These are phyloP conservation scores for Tribolium castaneum DNA, from an alignment of 1,140 invertebrate genomes.

Conservation along the genomic window DNA sequence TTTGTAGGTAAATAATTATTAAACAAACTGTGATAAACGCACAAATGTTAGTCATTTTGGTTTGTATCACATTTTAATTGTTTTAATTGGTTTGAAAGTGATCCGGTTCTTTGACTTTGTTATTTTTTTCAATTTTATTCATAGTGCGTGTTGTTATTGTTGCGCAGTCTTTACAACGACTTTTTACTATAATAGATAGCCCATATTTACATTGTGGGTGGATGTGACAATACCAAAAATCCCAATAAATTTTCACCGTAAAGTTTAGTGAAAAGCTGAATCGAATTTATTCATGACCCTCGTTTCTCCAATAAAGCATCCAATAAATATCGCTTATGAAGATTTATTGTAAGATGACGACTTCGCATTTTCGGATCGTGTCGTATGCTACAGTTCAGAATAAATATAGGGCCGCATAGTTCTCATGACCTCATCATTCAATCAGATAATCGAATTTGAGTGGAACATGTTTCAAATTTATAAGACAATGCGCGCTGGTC, in stretches of 20 bases:
- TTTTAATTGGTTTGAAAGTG: too few relatives aligned
- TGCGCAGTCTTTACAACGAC: too few relatives aligned
- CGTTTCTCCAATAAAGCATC: neutral
- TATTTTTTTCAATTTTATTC: too few relatives aligned
- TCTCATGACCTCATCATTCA: conserved; percentile 48
- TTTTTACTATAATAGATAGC: too few relatives aligned
- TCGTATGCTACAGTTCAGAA: conserved; percentile 29
- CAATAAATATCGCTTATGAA: neutral
- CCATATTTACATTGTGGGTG: neutral
- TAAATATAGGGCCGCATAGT: conserved; percentile 42
- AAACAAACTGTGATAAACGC: too few relatives aligned
- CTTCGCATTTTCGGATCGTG: conserved; percentile 22
- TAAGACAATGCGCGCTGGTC: conserved; percentile 37
- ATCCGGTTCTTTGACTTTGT: too few relatives aligned
- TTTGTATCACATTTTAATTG: too few relatives aligned
- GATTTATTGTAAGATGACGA: conserved; percentile 15
- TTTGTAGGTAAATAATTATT: too few relatives aligned
- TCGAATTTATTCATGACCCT: neutral
- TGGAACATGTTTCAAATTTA: conserved; percentile 44
- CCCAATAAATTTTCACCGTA: neutral
- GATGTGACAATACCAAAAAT: neutral
- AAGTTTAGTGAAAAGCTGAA: neutral
- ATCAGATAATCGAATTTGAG: conserved; percentile 49
- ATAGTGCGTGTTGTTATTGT: too few relatives aligned
- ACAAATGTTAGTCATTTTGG: too few relatives aligned